Conservation (phyloP, 2,888 invertebrate species). For the Luperina nickerlii region DNA sequence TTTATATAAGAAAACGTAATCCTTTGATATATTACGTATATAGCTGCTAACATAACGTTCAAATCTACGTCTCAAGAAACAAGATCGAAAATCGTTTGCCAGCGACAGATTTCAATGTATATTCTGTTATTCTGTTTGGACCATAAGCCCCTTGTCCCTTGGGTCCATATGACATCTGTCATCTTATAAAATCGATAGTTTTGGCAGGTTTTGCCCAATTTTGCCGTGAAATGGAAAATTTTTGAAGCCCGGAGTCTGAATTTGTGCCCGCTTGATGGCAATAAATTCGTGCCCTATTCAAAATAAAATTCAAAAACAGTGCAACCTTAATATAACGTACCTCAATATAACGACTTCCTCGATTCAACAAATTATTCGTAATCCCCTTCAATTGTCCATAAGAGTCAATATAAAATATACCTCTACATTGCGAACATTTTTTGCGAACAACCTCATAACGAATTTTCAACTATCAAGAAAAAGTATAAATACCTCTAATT, state of each 20-base stretch:
- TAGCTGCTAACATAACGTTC: background rate
- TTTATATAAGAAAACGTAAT: background rate
- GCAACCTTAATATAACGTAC: too few relatives aligned
- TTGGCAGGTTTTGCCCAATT: background rate
- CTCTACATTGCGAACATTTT: too few relatives aligned
- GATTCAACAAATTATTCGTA: too few relatives aligned
- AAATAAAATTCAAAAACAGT: too few relatives aligned
- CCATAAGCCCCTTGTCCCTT: constrained; percentile 23
- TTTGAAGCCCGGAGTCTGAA: background rate
- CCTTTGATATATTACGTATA: background rate
- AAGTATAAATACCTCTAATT: too few relatives aligned
- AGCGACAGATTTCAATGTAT: constrained; percentile 5
- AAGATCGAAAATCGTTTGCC: constrained; percentile 11
- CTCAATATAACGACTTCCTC: too few relatives aligned
- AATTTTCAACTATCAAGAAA: too few relatives aligned
- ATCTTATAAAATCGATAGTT: constrained; percentile 24
- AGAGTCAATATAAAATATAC: too few relatives aligned
- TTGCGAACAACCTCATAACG: too few relatives aligned
- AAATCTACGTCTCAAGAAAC: background rate
- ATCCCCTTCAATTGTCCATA: too few relatives aligned
- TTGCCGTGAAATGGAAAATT: background rate
- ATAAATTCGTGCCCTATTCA: background rate
- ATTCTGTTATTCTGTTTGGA: constrained; percentile 39
- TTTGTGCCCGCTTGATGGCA: background rate
- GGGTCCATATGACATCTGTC: constrained; percentile 34